A percentile compares a stretch with the other conserved stretches of the same genome.
Conservation (phyloP, 2,113 vertebrate genomes). For the Hymenochirus boettgeri region DNA sequence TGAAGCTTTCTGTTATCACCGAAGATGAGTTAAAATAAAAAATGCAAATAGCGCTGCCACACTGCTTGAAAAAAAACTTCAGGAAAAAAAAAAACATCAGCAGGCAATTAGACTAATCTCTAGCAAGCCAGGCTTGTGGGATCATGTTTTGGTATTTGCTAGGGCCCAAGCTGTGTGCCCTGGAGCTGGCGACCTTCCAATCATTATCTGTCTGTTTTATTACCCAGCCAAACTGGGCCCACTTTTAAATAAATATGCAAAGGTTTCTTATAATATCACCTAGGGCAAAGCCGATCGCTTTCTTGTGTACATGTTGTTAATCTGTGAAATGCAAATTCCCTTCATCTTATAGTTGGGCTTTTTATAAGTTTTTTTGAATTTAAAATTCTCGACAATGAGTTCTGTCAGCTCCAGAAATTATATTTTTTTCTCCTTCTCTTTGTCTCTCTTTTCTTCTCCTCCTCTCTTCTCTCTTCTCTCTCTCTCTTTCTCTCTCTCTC, state of each 20-base stretch:
- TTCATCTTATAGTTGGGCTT: constrained; percentile 99
- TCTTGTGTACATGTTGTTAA: constrained; percentile 99
- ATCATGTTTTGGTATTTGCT: constrained; percentile 96
- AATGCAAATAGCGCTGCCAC: constrained; percentile 49
- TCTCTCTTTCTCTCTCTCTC: constrained; percentile 23
- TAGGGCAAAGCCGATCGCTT: constrained; percentile 98
- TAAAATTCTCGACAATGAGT: constrained; percentile 99
- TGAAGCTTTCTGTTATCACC: constrained; percentile 30
- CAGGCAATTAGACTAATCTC: constrained; percentile 99
- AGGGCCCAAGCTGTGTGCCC: constrained; percentile 96
- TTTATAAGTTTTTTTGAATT: constrained; percentile 99
- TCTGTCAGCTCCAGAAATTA: constrained; percentile 99
- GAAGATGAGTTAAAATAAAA: constrained; percentile 20
- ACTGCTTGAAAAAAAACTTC: constrained; percentile 66
- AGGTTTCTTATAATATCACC: constrained; percentile 99
- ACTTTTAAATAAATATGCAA: constrained; percentile 99
- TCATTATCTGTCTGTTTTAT: constrained; percentile 99
- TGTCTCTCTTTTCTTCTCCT: too few species aligned
- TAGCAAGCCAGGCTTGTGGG: constrained; percentile 84
- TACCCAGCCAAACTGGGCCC: constrained; percentile 99
- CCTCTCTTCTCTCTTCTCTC: too few species aligned
- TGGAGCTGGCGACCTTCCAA: constrained; percentile 99
- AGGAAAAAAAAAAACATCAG: constrained; percentile 96
- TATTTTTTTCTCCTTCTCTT: constrained; percentile 94
- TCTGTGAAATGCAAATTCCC: constrained; percentile 99